These are phyloP conservation scores for Melinaea menophilus DNA, from an alignment of 2,888 invertebrate species.

Conservation along the genomic window DNA sequence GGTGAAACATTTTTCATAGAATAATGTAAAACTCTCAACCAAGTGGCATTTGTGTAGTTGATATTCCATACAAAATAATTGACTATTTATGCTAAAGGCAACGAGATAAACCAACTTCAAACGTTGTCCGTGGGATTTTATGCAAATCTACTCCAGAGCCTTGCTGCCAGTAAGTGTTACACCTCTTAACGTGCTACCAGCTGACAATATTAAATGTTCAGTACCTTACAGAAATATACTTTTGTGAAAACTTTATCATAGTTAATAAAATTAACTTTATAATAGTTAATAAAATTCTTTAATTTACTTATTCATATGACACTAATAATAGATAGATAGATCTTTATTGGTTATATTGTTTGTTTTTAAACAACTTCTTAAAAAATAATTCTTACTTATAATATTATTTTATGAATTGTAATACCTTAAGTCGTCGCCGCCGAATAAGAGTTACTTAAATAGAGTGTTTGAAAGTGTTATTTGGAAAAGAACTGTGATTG, in stretches of 20 bases:
- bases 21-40: not conserved
- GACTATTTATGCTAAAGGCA: conserved; percentile 74
- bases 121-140: conserved; percentile 67
- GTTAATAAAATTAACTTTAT: not conserved
- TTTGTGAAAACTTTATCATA: too few relatives aligned
- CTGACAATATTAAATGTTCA: not conserved
- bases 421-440: too few relatives aligned
- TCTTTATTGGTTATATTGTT: too few relatives aligned
- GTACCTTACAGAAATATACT: not conserved
- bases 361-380: too few relatives aligned
- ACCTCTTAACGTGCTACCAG: conserved; percentile 5
- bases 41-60: conserved; percentile 53
- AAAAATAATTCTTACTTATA: too few relatives aligned
- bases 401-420: too few relatives aligned
- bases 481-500: too few relatives aligned
- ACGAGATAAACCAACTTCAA: conserved; percentile 69
- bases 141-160: conserved; percentile 58
- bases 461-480: too few relatives aligned
- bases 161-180: conserved; percentile 24
- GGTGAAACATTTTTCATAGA: not conserved
- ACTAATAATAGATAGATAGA: too few relatives aligned
- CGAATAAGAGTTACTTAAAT: too few relatives aligned
- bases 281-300: too few relatives aligned
- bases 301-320: too few relatives aligned
- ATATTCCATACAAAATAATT: conserved; percentile 72